Evolutionary conservation across 2,888 invertebrate genomes (phyloP).

Genomic region (Caprella mutica): DNA sequence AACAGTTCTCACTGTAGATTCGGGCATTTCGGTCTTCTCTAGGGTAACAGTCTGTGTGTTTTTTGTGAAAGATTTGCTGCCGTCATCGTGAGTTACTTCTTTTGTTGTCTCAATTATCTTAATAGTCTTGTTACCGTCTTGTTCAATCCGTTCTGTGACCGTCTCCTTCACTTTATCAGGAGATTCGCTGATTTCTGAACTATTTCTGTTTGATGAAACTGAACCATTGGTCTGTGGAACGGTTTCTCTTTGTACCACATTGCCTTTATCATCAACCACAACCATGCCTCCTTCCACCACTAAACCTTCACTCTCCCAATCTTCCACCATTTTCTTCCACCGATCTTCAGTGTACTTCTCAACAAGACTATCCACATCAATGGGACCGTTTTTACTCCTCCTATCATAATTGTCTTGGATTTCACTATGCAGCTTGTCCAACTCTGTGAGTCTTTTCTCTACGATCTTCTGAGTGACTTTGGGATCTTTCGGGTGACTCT

Average conservation of each 20-base stretch:
- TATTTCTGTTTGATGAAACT: too few relatives aligned
- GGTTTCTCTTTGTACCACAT: conserved; percentile 4
- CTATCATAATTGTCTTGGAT: conserved; percentile 6
- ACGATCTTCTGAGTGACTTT: conserved; percentile 3
- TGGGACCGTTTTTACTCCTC: conserved; percentile 4
- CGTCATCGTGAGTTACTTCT: not conserved
- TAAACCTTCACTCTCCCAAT: conserved; percentile 4
- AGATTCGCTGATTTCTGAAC: not conserved
- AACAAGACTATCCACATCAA: conserved; percentile 1
- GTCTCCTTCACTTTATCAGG: not conserved
- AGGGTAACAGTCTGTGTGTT: too few relatives aligned
- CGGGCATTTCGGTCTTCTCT: too few relatives aligned
- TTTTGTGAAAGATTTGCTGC: not conserved
- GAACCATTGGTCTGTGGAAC: too few relatives aligned
- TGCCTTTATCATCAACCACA: conserved; percentile 7
- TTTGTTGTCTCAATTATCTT: not conserved
- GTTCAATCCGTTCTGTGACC: not conserved
- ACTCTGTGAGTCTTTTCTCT: conserved; percentile 6
- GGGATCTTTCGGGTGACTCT: conserved; percentile 3
- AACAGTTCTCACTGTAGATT: not conserved
- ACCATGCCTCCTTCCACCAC: conserved; percentile 8
- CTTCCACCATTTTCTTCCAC: conserved; percentile 8
- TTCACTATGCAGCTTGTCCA: conserved; percentile 9
- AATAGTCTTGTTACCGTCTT: not conserved
- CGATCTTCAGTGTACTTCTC: conserved; percentile 9